A percentile compares a stretch with the other conserved stretches of the same genome.
Conservation (phyloP, 2,113 vertebrate genomes). For the Petrocephalus zakoni region DNA sequence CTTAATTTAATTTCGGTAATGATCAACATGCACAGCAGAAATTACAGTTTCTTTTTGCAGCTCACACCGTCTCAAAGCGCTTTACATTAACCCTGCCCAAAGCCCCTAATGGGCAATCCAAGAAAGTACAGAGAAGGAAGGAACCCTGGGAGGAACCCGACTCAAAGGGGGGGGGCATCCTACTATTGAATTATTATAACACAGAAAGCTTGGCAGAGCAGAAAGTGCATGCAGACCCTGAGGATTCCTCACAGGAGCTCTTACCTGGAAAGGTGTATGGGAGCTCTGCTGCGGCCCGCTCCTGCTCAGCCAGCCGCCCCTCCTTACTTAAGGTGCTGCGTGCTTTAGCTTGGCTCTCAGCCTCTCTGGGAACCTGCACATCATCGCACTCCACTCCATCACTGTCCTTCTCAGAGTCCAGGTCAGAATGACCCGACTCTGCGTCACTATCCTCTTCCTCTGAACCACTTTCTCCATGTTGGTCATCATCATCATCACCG, state of each 20-base stretch:
- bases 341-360: background rate
- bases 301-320: conserved; percentile 40
- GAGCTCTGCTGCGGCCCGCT: conserved; percentile 69
- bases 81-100: background rate
- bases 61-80: background rate
- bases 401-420: conserved; percentile 65
- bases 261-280: conserved; percentile 82
- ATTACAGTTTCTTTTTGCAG: too few relatives aligned
- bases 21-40: too few relatives aligned
- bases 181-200: background rate
- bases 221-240: background rate
- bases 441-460: conserved; percentile 34
- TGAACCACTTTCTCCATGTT: conserved; percentile 33
- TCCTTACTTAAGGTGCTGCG: conserved; percentile 33
- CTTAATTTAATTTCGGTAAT: background rate
- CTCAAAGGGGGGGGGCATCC: background rate
- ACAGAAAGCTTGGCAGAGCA: background rate
- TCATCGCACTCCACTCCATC: conserved; percentile 44
- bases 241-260: background rate
- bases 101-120: background rate
- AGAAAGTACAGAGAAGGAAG: background rate
- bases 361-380: background rate
- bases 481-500: conserved; percentile 24
- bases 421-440: conserved; percentile 66
- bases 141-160: background rate